Evolutionary conservation across 2,113 vertebrate genomes (phyloP), one percentile per base, ranked within the genome.

Genomic region (Zapus hudsonius): DNA sequence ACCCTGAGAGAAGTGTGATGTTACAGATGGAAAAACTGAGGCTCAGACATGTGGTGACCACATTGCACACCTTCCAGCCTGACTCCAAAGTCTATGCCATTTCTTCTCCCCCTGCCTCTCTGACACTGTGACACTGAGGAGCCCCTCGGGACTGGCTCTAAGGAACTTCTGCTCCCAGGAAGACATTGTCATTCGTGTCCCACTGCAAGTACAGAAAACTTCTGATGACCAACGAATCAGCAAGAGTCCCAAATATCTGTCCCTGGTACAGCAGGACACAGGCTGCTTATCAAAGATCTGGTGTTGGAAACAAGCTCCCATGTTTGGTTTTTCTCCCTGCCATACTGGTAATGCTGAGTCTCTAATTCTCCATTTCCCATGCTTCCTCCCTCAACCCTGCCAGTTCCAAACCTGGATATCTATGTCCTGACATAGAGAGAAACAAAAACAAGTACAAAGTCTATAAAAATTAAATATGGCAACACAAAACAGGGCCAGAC

Each of bases 41-140:
- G 47, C 23, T 42, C 11, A 12, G 44, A 83, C 47, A 61, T 33
- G 15, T 36, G 42, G 9, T 80, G 29, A 82, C 31, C 20, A 27
- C 8, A 36, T 0, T 25, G 38, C 38, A 38, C 20, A 70, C 20
- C 59, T 23, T n/a, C 38, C 20, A 92, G 52, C 25, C 57, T 85
- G 82, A 47, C 55, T 31, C 40, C 47, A 31, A 47, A 66, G 20
- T 9, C 23, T 5, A 0, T 0, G 12, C 7, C 19, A 78, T 69
- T 81, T 61, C 79, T 83, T 84, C 83, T 13, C 33, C 17, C 19
- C 19, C 42, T 22, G 27, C 15, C 33, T 3, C 15, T 88, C 36
- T 23, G 29, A 57, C 40, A n/a, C 38, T 10, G 0, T 42, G 1
- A n/a, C 7, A 1, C 42, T 19, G 0, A 23, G 1, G 76, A 20